phyloP scores from a whole-genome alignment of 2,888 invertebrate genomes.

The Ennomos fuscantarius region DNA sequence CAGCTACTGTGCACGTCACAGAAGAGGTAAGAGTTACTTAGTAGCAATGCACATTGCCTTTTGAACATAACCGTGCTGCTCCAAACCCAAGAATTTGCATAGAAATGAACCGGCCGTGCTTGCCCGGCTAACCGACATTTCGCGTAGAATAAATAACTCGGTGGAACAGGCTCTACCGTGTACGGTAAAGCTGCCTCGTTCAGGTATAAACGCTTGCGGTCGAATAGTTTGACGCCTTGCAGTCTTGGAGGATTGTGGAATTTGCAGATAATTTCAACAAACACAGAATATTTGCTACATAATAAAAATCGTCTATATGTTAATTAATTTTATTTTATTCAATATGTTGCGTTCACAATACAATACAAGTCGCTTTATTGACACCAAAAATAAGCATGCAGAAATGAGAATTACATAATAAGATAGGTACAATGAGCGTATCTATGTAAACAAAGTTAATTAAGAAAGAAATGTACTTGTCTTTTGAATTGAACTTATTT shows the following conservation, averaged over 20 bases:
- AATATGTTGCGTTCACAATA: too few relatives aligned
- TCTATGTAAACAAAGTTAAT: too few relatives aligned
- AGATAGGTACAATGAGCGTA: too few relatives aligned
- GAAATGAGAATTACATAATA: too few relatives aligned
- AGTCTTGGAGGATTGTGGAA: constrained; percentile 9
- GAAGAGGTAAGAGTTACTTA: constrained; percentile 13
- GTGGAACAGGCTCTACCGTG: constrained; percentile 40
- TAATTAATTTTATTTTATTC: too few relatives aligned
- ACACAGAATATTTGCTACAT: not conserved
- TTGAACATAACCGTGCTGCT: constrained; percentile 30
- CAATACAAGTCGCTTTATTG: too few relatives aligned
- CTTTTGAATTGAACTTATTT: too few relatives aligned
- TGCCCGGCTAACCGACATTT: constrained; percentile 68
- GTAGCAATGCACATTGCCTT: constrained; percentile 21
- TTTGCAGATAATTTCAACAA: constrained; percentile 1
- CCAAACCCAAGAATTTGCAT: constrained; percentile 66
- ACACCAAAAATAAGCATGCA: too few relatives aligned
- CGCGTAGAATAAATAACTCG: constrained; percentile 72
- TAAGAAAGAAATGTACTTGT: too few relatives aligned
- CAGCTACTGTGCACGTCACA: constrained; percentile 9
- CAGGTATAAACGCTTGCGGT: constrained; percentile 18
- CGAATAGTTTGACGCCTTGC: constrained; percentile 23
- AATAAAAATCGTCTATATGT: too few relatives aligned
- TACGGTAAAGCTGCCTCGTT: constrained; percentile 13
- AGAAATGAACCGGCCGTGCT: constrained; percentile 71